Percentiles rank a stretch among this genome's conserved stretches.
These are phyloP conservation scores for Onychomys torridus DNA, from an alignment of 2,797 vertebrate species.

Conservation along the genomic window DNA sequence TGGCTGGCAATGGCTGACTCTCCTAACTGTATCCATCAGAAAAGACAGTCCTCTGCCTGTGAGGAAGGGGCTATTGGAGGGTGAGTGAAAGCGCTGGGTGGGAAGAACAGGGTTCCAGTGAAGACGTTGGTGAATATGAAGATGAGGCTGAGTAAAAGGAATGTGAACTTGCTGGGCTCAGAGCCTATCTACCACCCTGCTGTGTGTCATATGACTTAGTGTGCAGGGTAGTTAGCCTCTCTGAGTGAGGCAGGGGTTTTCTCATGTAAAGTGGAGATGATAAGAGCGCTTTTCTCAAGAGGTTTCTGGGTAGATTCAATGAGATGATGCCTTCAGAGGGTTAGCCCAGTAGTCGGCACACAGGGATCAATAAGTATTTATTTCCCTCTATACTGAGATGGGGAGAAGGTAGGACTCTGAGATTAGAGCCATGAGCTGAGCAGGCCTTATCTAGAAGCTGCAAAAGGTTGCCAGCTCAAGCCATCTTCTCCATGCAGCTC, in stretches of 20 bases:
- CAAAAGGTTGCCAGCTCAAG: background rate
- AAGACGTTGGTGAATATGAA: background rate
- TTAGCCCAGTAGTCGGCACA: background rate
- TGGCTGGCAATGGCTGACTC: background rate
- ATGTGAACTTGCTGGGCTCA: background rate
- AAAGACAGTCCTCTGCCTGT: background rate
- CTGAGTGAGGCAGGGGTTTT: background rate
- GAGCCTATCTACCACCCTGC: background rate
- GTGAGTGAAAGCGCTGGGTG: background rate
- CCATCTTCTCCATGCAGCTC: background rate
- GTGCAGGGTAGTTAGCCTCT: background rate
- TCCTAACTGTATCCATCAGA: background rate
- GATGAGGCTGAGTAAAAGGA: background rate
- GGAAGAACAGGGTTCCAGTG: background rate
- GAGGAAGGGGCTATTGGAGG: background rate
- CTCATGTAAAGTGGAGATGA: background rate
- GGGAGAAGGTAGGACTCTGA: background rate
- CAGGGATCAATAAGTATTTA: background rate
- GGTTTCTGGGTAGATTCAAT: background rate
- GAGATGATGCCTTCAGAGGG: background rate
- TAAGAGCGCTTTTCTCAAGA: background rate
- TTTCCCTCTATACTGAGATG: background rate
- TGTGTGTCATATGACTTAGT: background rate
- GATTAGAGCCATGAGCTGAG: fast-evolving
- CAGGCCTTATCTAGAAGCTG: background rate